Evolutionary conservation across 2,888 invertebrate species (phyloP), one percentile per base, ranked within the genome.

Genomic region (Drosophila multiciliata): DNA sequence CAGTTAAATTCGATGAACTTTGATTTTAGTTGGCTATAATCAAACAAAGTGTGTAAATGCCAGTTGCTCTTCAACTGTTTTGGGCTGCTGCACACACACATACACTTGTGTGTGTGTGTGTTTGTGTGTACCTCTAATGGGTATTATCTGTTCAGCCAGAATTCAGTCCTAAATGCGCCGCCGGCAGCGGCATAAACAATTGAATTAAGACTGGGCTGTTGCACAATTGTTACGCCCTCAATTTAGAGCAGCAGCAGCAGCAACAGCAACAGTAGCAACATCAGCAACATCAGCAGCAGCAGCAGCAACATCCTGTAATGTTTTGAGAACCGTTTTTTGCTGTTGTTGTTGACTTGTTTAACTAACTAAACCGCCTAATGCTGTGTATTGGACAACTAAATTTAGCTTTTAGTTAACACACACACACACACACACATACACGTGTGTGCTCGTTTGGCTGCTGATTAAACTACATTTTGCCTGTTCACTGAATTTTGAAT

Each of bases 401-500:
- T 84, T 78, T 82, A 83, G 82, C 74, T 67, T 66, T 52, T 61
- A 67, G 36, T 12, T 20, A 36, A 29, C 9, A n/a, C 3, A n/a
- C 17, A 42, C 8, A n/a, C 3, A 42, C 20, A 20, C 3, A 36
- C 23, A 58, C 45, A 52, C 42, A 55, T 32, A 45, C 45, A 23
- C 23, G 40, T 58, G 54, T 55, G 40, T 35, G 42, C 59, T 57
- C 68, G 64, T 61, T 63, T 78, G 66, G 62, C 11, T 65, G 55
- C 54, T 58, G 71, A 74, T 69, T 86, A 83, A 87, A 84, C 83
- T 84, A 82, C 85, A 82, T 83, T 87, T 82, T 86, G 82, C 85
- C 87, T 76, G 86, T 74, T 86, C 86, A 86, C 66, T 86, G 86
- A 73, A 68, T 75, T 78, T 78, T 85, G 77, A 86, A 87, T 87